These are phyloP conservation scores for Periplaneta americana DNA, from an alignment of 1,140 invertebrate species.

Conservation along the genomic window DNA sequence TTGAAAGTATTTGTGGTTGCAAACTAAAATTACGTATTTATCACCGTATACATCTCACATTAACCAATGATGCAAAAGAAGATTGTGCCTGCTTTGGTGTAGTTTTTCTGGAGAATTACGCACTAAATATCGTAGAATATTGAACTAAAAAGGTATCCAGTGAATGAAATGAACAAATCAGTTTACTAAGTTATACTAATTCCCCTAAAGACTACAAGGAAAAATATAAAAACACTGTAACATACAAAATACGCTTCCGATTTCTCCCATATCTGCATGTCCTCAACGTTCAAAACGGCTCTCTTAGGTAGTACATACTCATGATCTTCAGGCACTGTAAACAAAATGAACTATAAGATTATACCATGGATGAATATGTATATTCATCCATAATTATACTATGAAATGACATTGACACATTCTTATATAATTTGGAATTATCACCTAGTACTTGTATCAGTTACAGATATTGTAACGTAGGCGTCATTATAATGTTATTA, in stretches of 20 bases:
- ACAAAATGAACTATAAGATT: background rate
- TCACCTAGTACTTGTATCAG: background rate
- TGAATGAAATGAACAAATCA: too few relatives aligned
- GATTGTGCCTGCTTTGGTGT: too few relatives aligned
- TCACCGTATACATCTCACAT: too few relatives aligned
- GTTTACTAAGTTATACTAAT: too few relatives aligned
- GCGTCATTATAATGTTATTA: background rate
- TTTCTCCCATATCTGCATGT: slow-evolving; percentile 76
- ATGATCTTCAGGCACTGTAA: slow-evolving; percentile 40
- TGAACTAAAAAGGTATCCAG: too few relatives aligned
- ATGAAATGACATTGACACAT: background rate
- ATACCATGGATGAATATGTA: background rate
- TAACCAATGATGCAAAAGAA: too few relatives aligned
- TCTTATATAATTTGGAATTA: background rate
- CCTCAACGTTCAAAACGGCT: slow-evolving; percentile 58
- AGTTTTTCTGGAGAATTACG: too few relatives aligned
- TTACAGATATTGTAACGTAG: background rate
- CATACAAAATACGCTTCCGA: slow-evolving; percentile 76
- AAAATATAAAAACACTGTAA: too few relatives aligned
- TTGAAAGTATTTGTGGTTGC: too few relatives aligned
- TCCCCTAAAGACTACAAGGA: too few relatives aligned
- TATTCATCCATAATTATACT: background rate
- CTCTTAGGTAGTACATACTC: slow-evolving; percentile 60
- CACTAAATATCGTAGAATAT: too few relatives aligned
- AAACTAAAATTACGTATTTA: too few relatives aligned